These are phyloP conservation scores for Dichetophora obliterata DNA, from an alignment of 2,888 invertebrate species.

Conservation along the genomic window DNA sequence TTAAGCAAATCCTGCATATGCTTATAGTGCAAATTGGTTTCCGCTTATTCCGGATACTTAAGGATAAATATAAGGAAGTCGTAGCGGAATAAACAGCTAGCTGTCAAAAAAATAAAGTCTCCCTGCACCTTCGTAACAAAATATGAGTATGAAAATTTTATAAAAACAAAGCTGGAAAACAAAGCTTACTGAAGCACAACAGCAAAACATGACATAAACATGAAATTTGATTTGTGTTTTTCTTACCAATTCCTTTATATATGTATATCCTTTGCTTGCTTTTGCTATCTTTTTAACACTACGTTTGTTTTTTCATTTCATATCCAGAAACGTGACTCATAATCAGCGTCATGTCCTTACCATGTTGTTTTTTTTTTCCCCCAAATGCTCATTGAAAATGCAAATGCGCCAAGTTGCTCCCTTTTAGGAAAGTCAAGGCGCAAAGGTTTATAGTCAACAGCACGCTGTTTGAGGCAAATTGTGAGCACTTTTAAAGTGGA, in stretches of 20 bases:
- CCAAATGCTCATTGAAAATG: slow-evolving; percentile 28
- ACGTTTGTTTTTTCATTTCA: slow-evolving; percentile 6
- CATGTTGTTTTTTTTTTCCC: neutral
- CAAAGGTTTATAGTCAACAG: neutral
- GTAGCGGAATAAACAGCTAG: neutral
- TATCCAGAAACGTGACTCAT: slow-evolving; percentile 16
- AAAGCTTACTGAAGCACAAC: slow-evolving; percentile 40
- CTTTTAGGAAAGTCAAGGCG: neutral
- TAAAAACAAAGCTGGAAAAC: slow-evolving; percentile 3
- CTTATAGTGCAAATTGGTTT: too few relatives aligned
- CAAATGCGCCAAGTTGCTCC: slow-evolving; percentile 54
- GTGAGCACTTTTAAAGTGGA: too few relatives aligned
- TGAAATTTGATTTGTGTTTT: slow-evolving; percentile 61
- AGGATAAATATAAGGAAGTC: too few relatives aligned
- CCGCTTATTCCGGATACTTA: too few relatives aligned
- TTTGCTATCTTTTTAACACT: neutral
- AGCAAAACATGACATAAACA: slow-evolving; percentile 61
- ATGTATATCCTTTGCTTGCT: neutral
- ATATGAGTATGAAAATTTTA: too few relatives aligned
- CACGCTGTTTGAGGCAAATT: too few relatives aligned
- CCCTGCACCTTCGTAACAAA: slow-evolving; percentile 40
- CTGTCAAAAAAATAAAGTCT: slow-evolving; percentile 32
- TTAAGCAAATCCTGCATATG: too few relatives aligned
- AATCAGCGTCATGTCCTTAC: slow-evolving; percentile 16
- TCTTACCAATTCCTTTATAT: slow-evolving; percentile 25